A percentile compares a stretch with the other conserved stretches of the same genome.
phyloP scores from a whole-genome alignment of 2,113 vertebrate genomes.

The Lucifuga dentata region DNA sequence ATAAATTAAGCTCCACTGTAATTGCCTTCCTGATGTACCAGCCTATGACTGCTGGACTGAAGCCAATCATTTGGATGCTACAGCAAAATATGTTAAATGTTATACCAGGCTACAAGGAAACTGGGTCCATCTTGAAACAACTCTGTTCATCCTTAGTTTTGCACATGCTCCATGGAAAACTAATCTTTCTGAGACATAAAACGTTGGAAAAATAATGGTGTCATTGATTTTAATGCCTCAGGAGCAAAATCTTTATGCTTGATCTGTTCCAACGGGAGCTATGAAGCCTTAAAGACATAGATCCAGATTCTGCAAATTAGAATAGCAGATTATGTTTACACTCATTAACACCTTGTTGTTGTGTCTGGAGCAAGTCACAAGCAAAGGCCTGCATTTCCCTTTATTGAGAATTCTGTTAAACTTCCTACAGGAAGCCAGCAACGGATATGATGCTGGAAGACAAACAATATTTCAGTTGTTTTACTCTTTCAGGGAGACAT shows the following conservation, averaged over 20 bases:
- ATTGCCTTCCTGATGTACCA: constrained; percentile 27
- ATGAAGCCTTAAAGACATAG: constrained; percentile 42
- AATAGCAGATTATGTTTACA: constrained; percentile 53
- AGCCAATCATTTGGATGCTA: constrained; percentile 30
- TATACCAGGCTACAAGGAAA: constrained; percentile 38
- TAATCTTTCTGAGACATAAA: constrained; percentile 59
- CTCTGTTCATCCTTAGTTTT: constrained; percentile 39
- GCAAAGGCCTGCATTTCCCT: constrained; percentile 31
- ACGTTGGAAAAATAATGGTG: constrained; percentile 47
- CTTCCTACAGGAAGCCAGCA: constrained; percentile 73
- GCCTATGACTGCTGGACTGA: constrained; percentile 33
- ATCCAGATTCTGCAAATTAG: constrained; percentile 40
- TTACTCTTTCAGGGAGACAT: constrained; percentile 38
- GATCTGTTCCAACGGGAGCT: constrained; percentile 41
- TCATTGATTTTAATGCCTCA: constrained; percentile 59
- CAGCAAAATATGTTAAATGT: constrained; percentile 54
- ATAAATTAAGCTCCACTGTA: neutral
- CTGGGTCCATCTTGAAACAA: constrained; percentile 45
- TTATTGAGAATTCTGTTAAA: constrained; percentile 60
- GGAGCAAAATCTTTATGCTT: constrained; percentile 33
- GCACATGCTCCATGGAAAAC: constrained; percentile 51
- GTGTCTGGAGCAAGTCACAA: constrained; percentile 47
- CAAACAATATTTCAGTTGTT: constrained; percentile 67
- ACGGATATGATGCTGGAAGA: constrained; percentile 52
- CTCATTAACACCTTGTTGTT: constrained; percentile 33